Percentiles rank a stretch among this genome's conserved stretches.
phyloP scores from a whole-genome alignment of 2,113 vertebrate genomes.

The Oryzias javanicus region DNA sequence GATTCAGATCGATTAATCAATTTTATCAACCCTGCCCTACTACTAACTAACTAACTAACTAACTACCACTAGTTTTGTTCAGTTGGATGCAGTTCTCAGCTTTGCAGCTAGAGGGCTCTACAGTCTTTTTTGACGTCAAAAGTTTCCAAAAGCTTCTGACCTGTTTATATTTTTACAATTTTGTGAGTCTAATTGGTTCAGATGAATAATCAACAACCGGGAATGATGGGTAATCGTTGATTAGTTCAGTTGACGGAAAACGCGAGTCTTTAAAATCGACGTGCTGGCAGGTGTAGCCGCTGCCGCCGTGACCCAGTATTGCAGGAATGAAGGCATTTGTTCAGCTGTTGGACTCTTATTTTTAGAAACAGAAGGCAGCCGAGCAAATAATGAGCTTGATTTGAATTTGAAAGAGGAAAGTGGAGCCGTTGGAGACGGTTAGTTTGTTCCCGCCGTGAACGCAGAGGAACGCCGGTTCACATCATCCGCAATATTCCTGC shows the following conservation, averaged over 20 bases:
- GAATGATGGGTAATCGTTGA: too few species aligned
- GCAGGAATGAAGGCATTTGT: slow-evolving; percentile 1
- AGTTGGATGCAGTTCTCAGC: neutral
- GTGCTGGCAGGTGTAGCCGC: neutral
- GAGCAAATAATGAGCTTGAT: neutral
- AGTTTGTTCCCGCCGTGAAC: neutral
- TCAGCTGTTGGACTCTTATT: neutral
- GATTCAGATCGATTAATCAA: too few species aligned
- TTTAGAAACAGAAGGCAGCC: neutral
- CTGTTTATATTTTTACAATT: too few species aligned
- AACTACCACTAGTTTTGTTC: neutral
- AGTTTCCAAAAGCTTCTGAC: too few species aligned
- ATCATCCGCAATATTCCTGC: slow-evolving; percentile 27
- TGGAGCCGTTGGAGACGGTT: neutral
- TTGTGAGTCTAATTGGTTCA: too few species aligned
- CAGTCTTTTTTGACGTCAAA: neutral
- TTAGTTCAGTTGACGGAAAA: too few species aligned
- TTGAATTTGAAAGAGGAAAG: neutral
- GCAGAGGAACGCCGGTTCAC: slow-evolving; percentile 25
- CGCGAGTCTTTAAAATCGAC: neutral
- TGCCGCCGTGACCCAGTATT: neutral
- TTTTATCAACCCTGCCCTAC: too few species aligned
- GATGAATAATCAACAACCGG: too few species aligned
- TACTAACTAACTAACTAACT: too few species aligned
- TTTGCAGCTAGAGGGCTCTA: neutral